Conservation (phyloP, 2,113 vertebrate genomes). For the Zosterops hypoxanthus region DNA sequence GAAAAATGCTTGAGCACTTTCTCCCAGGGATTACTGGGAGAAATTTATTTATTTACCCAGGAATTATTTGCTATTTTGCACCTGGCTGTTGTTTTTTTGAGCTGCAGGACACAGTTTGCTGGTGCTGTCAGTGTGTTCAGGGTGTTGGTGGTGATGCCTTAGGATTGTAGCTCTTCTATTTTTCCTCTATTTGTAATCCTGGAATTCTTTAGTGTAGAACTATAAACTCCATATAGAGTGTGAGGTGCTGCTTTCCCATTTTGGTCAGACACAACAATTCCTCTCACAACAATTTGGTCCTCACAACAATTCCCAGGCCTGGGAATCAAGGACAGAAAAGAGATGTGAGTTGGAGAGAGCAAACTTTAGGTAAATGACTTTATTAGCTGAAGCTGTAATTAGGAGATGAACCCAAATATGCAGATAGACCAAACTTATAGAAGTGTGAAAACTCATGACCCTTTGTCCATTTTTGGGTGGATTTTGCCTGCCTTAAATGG, state of each 20-base stretch:
- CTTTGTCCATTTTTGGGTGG: not conserved
- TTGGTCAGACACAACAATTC: not conserved
- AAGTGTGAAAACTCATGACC: not conserved
- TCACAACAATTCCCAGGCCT: not conserved
- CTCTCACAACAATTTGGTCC: too few relatives aligned
- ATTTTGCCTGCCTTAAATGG: not conserved
- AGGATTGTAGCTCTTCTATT: not conserved
- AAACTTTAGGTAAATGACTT: not conserved
- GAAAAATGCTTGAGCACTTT: not conserved
- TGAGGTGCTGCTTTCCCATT: not conserved
- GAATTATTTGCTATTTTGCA: not conserved
- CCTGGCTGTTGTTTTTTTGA: not conserved
- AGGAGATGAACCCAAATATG: not conserved
- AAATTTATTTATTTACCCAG: not conserved
- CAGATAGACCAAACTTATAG: not conserved
- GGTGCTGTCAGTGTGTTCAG: not conserved
- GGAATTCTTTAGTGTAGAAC: rapidly evolving
- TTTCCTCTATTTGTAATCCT: rapidly evolving
- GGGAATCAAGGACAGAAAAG: not conserved
- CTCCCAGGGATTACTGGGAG: not conserved
- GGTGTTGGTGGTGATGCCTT: not conserved
- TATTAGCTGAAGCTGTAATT: not conserved
- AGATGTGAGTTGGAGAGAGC: not conserved
- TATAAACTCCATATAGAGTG: rapidly evolving
- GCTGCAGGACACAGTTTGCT: not conserved